Percentiles rank a stretch among this genome's conserved stretches.
Evolutionary conservation across 1,140 invertebrate genomes (phyloP).

Genomic region (Calosoma granatense): DNA sequence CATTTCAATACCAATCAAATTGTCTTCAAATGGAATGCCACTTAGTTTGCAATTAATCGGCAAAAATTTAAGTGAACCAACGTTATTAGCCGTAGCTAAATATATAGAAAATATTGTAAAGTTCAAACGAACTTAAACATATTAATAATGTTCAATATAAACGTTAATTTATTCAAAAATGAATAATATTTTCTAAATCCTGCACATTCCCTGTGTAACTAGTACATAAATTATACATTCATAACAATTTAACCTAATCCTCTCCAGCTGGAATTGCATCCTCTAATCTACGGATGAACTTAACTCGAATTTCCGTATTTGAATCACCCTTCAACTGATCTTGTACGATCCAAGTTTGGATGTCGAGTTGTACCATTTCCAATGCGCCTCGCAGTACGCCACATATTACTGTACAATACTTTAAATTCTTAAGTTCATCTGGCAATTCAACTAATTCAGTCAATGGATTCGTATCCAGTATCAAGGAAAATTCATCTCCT

Average conservation of each 20-base stretch:
- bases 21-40: constrained; percentile 72
- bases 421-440: constrained; percentile 77
- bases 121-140: constrained; percentile 36
- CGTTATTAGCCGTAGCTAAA: constrained; percentile 68
- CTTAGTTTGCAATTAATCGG: constrained; percentile 91
- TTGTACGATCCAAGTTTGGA: constrained; percentile 70
- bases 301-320: constrained; percentile 88
- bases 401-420: constrained; percentile 91
- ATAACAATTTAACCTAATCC: too few species aligned
- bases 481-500: constrained; percentile 93
- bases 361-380: constrained; percentile 88
- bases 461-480: constrained; percentile 90
- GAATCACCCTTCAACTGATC: constrained; percentile 94
- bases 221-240: too few species aligned
- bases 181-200: background rate
- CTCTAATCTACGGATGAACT: constrained; percentile 91
- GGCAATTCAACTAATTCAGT: constrained; percentile 99
- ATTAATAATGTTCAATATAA: background rate
- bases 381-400: constrained; percentile 89
- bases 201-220: too few species aligned
- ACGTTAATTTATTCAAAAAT: background rate
- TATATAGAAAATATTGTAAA: constrained; percentile 69
- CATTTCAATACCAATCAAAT: constrained; percentile 71
- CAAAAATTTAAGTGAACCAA: constrained; percentile 63
- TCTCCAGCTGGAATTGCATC: constrained; percentile 97